Percentiles rank a stretch among this genome's conserved stretches.
Evolutionary conservation across 2,797 vertebrate species (phyloP).

Genomic region (Schizothorax lantsangensis): DNA sequence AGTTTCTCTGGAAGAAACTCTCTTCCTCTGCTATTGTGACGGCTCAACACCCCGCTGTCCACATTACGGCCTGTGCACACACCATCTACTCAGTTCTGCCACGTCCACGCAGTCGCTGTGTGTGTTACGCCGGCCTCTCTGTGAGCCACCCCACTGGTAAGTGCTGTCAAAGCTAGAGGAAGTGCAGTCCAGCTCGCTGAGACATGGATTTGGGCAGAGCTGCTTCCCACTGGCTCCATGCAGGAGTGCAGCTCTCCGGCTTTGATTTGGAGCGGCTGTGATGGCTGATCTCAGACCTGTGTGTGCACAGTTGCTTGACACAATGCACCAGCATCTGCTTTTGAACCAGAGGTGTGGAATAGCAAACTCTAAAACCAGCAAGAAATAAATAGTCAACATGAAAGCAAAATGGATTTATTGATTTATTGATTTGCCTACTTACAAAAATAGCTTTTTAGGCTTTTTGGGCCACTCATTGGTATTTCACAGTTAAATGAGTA

Average conservation of each 20-base stretch:
- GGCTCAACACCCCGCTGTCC: constrained; percentile 42
- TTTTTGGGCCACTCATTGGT: background rate
- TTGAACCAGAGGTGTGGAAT: background rate
- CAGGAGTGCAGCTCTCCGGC: constrained; percentile 32
- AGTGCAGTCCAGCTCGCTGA: constrained; percentile 41
- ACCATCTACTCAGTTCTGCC: constrained; percentile 30
- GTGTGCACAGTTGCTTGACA: constrained; percentile 15
- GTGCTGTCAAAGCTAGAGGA: constrained; percentile 53
- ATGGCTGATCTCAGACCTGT: constrained; percentile 39
- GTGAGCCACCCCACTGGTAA: constrained; percentile 26
- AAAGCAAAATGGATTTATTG: background rate
- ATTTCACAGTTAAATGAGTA: background rate
- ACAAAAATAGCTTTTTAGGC: background rate
- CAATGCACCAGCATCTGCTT: background rate
- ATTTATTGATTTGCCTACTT: background rate
- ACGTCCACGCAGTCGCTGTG: constrained; percentile 15
- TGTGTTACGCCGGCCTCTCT: constrained; percentile 27
- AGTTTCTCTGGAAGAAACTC: constrained; percentile 41
- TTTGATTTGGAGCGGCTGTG: constrained; percentile 35
- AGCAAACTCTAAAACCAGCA: background rate
- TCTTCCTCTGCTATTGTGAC: constrained; percentile 23
- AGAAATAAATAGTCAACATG: background rate
- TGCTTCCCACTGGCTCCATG: constrained; percentile 42
- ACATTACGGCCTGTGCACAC: constrained; percentile 42
- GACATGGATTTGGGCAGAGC: constrained; percentile 39